Conservation (phyloP, 2,888 invertebrate species). For the Cremastinae sp. region DNA sequence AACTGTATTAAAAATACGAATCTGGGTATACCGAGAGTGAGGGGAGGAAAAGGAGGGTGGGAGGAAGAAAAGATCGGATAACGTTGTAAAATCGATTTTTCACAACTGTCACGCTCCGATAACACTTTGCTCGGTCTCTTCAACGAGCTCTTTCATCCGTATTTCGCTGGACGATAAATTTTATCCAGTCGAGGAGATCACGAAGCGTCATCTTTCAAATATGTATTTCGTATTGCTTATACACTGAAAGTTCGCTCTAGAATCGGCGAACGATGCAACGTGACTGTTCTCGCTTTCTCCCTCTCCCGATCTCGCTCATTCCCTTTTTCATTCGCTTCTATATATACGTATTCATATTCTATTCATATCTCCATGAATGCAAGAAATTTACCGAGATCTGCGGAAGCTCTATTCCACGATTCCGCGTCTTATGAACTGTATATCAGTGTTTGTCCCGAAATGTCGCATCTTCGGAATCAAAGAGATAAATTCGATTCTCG, state of each 20-base stretch:
- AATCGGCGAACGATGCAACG: background rate
- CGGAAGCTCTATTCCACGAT: background rate
- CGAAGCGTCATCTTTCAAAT: constrained; percentile 49
- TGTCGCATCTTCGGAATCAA: too few species aligned
- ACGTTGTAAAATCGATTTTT: constrained; percentile 47
- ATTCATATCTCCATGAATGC: background rate
- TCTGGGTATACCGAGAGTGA: background rate
- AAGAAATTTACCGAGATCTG: too few species aligned
- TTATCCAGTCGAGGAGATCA: constrained; percentile 40
- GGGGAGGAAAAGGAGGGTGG: too few species aligned
- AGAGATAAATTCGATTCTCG: too few species aligned
- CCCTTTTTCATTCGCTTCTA: too few species aligned
- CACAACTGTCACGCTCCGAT: constrained; percentile 32
- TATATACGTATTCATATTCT: background rate
- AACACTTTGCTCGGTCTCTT: constrained; percentile 20
- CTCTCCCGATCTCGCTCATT: too few species aligned
- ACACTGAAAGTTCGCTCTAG: constrained; percentile 10
- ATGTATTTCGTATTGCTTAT: background rate
- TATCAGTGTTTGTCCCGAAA: too few species aligned
- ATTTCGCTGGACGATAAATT: constrained; percentile 48
- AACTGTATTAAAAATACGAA: constrained; percentile 29
- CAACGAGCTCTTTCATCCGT: constrained; percentile 46
- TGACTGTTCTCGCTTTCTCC: background rate
- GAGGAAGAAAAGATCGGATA: too few species aligned
- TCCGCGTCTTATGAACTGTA: background rate